These are phyloP conservation scores for Nephrotoma appendiculata DNA, from an alignment of 2,888 invertebrate species.

Conservation along the genomic window DNA sequence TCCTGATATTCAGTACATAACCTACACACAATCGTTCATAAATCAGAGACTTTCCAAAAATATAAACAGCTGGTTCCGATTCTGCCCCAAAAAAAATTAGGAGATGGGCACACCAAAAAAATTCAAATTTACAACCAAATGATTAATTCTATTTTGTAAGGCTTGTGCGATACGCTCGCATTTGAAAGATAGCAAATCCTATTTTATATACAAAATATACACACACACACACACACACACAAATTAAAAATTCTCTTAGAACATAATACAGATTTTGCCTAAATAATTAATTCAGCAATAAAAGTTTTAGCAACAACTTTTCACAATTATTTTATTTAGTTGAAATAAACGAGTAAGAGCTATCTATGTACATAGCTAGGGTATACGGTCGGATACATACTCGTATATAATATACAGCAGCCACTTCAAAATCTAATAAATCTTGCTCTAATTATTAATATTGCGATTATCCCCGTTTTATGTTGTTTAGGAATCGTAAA, in stretches of 20 bases:
- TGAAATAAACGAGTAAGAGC: background rate
- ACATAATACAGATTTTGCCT: background rate
- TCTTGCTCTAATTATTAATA: background rate
- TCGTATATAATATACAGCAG: background rate
- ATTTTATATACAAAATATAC: background rate
- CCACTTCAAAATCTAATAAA: background rate
- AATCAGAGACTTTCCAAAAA: too few species aligned
- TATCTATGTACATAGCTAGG: background rate
- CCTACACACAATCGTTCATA: too few species aligned
- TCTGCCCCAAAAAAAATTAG: background rate
- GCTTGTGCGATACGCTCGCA: background rate
- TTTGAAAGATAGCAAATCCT: background rate
- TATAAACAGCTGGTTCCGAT: background rate
- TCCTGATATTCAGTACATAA: too few species aligned
- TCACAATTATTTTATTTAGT: background rate
- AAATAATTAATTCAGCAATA: background rate
- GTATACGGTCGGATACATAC: background rate
- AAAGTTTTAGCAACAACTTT: background rate
- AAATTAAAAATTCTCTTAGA: background rate
- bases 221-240: background rate
- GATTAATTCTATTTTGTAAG: background rate
- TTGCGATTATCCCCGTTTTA: background rate
- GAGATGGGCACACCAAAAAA: background rate
- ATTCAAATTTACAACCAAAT: background rate
- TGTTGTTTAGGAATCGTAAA: background rate